Conservation (phyloP, 37 sponge, comb jelly and placozoan genomes). For the Aphrocallistes beatrix region DNA sequence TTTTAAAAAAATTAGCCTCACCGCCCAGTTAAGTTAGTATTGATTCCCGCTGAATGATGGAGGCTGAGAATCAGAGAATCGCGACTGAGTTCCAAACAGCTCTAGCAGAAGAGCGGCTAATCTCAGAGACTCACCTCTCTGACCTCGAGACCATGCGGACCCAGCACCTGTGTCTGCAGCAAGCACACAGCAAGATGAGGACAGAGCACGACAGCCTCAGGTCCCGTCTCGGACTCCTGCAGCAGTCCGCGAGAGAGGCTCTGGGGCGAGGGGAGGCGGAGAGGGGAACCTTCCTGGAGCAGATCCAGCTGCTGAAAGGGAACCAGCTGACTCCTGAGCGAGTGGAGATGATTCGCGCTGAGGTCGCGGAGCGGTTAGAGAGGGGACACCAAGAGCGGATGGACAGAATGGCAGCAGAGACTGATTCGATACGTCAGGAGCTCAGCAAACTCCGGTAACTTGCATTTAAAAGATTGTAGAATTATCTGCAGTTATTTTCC, state of each 20-base stretch:
- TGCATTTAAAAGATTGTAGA: too few species aligned
- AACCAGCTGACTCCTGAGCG: constrained; percentile 9
- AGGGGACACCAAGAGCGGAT: background rate
- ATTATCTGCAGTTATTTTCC: too few species aligned
- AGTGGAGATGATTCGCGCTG: background rate
- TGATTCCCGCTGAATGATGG: too few species aligned
- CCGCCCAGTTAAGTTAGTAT: too few species aligned
- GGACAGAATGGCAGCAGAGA: background rate
- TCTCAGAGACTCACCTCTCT: constrained; percentile 5
- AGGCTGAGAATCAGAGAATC: too few species aligned
- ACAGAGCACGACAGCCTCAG: background rate
- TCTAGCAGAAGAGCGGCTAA: background rate
- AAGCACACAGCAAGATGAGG: background rate
- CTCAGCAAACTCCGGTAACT: background rate
- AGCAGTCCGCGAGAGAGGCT: background rate
- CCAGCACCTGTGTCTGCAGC: background rate
- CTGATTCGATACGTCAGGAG: background rate
- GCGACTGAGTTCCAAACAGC: background rate
- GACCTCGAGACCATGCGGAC: background rate
- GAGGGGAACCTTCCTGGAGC: background rate
- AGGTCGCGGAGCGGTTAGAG: background rate
- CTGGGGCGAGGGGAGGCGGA: background rate
- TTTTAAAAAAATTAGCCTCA: too few species aligned
- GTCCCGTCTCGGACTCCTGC: background rate
- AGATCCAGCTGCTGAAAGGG: background rate